Percentiles rank a stretch among this genome's conserved stretches.
Conservation (phyloP, 1,140 invertebrate species). For the Zeugodacus cucurbitae region DNA sequence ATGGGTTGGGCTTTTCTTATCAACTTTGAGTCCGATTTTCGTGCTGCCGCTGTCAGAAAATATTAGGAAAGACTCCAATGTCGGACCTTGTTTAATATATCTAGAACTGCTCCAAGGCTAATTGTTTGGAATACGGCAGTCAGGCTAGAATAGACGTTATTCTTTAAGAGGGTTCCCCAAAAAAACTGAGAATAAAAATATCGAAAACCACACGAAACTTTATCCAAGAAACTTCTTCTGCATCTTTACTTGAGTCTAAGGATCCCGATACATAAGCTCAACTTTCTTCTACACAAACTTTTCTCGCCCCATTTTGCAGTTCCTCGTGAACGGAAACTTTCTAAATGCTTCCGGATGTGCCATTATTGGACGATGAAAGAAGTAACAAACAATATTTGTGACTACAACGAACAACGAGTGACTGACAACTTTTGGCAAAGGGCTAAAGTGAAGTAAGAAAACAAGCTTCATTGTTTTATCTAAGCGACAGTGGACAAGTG, state of each 20-base stretch:
- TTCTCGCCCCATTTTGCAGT: background rate
- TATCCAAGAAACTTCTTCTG: too few relatives aligned
- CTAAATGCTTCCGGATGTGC: constrained; percentile 34
- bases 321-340: constrained; percentile 8
- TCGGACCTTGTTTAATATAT: too few relatives aligned
- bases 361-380: background rate
- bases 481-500: background rate
- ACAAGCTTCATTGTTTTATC: background rate
- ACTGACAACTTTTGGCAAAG: background rate
- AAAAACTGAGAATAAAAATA: background rate
- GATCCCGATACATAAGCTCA: background rate
- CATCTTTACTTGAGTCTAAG: background rate
- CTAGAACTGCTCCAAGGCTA: too few relatives aligned
- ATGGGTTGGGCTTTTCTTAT: too few relatives aligned
- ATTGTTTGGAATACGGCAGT: too few relatives aligned
- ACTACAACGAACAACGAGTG: background rate
- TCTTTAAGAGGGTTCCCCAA: too few relatives aligned
- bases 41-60: background rate
- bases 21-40: too few relatives aligned
- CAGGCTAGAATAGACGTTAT: too few relatives aligned
- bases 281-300: too few relatives aligned
- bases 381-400: constrained; percentile 14
- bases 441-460: background rate
- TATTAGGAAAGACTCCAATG: background rate
- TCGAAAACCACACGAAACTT: background rate